Conservation (phyloP, 2,888 invertebrate genomes). For the Thymelicus sylvestris region DNA sequence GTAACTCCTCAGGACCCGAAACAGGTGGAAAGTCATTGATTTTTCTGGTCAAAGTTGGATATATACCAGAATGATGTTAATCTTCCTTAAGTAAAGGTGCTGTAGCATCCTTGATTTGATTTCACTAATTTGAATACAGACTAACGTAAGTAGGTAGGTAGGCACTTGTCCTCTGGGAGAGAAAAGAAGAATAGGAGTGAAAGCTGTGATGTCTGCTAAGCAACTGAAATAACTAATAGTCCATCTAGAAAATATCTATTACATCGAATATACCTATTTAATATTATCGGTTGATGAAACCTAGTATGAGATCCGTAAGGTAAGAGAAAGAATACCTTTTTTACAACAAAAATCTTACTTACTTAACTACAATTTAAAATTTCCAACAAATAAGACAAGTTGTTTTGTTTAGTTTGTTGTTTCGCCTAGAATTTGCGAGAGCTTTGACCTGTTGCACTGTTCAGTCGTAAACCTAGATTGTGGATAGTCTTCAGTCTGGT, state of each 20-base stretch:
- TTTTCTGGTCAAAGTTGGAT: too few relatives aligned
- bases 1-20: neutral
- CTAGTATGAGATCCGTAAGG: too few relatives aligned
- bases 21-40: neutral
- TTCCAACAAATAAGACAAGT: neutral
- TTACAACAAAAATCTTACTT: neutral
- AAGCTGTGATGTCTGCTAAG: neutral
- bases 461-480: constrained; percentile 43
- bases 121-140: neutral
- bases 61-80: too few relatives aligned
- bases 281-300: too few relatives aligned
- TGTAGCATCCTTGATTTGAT: neutral
- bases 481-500: constrained; percentile 41
- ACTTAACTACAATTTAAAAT: neutral
- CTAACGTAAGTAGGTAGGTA: too few relatives aligned
- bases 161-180: neutral
- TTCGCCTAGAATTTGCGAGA: constrained; percentile 35
- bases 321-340: too few relatives aligned
- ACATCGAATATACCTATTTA: too few relatives aligned
- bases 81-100: too few relatives aligned
- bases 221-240: too few relatives aligned
- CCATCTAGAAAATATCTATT: too few relatives aligned
- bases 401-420: constrained; percentile 12
- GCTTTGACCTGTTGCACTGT: constrained; percentile 45
- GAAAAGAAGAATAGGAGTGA: neutral